Conservation (phyloP, 35 echinoderm and acorn worm genomes). For the Apostichopus californicus region DNA sequence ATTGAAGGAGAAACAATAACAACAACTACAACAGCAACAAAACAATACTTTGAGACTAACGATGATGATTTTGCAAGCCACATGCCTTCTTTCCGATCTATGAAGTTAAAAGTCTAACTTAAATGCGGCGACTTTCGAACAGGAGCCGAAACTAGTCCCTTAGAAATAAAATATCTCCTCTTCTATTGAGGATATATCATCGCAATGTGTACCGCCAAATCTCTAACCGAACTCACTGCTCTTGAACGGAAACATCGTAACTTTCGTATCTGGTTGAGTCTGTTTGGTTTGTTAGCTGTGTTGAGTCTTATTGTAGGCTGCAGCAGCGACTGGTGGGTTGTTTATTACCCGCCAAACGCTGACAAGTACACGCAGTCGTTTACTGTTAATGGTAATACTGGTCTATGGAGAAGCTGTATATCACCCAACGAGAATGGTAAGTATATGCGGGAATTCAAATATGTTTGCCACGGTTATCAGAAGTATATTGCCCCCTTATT, state of each 20-base stretch:
- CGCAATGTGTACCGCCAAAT: constrained; percentile 21
- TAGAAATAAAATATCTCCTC: too few species aligned
- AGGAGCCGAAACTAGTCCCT: too few species aligned
- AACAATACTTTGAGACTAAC: too few species aligned
- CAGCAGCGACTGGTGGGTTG: constrained; percentile 34
- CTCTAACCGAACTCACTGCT: neutral
- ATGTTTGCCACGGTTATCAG: too few species aligned
- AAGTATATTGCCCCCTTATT: too few species aligned
- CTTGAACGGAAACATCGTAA: neutral
- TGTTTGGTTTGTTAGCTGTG: constrained; percentile 19
- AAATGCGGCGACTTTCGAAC: too few species aligned
- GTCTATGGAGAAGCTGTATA: constrained; percentile 27
- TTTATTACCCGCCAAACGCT: neutral
- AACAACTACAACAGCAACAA: too few species aligned
- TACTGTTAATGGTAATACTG: neutral
- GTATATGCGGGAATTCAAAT: neutral
- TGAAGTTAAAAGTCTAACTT: too few species aligned
- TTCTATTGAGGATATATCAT: too few species aligned
- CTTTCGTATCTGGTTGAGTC: constrained; percentile 8
- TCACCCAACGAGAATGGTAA: constrained; percentile 16
- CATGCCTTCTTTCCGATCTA: too few species aligned
- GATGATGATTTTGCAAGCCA: too few species aligned
- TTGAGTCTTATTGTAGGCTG: neutral
- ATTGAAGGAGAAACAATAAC: too few species aligned
- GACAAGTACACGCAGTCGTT: neutral